Base-by-base conservation (phyloP, 2,888 invertebrate genomes). In the Plebejus melissa region DNA sequence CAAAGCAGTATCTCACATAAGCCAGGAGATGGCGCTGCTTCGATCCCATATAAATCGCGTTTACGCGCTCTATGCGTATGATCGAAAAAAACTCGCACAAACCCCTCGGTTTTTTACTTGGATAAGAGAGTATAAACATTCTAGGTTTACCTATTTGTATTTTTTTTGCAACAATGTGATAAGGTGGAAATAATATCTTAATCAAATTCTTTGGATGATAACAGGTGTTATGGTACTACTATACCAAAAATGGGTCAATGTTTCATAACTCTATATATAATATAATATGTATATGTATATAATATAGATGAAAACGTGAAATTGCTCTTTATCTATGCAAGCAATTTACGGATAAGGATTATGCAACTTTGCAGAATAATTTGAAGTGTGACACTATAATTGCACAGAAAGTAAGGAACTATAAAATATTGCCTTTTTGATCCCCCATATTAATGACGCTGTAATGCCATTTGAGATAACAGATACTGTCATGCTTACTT, bases 401-500 rank as follows among this genome's bases (percentile, higher is more conserved):
- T 65, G 32, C 16, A 65, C 1, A 13, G 32, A 32, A 60, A 32
- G 32, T 32, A 36, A 32, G 32, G 32, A 16, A 65, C 32, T 65
- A 16, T 28, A 1, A 13, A 65, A 65, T 22, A 16, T 36, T 60
- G 4, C 28, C 22, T 60, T 60, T 58, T 58, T 60, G 28, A 28
- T 60, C 28, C 65, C 60, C 65, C 13, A 65, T 65, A 65, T 65
- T 65, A 65, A 65, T 65, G 32, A 65, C 32, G 32, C 65, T 60
- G 28, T 60, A 65, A 32, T 36, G 60, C 65, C 32, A 65, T 71
- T 46, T 41, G 70, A 70, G 70, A 70, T 69, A 69, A 69, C 70
- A 70, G 70, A 38, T 71, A 22, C 13, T 22, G 41, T 71, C 71
- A 71, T 38, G 71, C 41, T 22, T 71, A 46, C 41, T 22, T 71